Conservation (phyloP, 2,888 invertebrate genomes). For the Chymomyza procnemis region DNA sequence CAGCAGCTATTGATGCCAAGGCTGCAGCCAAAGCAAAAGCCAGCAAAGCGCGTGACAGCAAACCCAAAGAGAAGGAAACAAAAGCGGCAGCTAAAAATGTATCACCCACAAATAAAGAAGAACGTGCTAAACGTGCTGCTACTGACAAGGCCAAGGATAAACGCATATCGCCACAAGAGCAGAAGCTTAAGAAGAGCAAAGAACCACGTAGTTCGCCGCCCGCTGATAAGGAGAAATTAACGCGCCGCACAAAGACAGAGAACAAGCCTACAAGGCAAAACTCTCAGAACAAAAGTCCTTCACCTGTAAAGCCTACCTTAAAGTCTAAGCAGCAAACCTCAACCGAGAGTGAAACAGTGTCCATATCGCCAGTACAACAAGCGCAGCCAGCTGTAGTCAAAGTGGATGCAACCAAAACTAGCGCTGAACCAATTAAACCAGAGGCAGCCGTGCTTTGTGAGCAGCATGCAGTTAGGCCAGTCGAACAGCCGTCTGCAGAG, state of each 20-base stretch:
- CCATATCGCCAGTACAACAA: constrained; percentile 40
- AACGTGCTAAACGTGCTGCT: constrained; percentile 9
- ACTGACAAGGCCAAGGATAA: constrained; percentile 40
- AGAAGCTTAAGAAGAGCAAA: constrained; percentile 39
- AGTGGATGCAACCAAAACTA: constrained; percentile 10
- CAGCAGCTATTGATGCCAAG: constrained; percentile 21
- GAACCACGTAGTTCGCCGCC: constrained; percentile 23
- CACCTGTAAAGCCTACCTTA: constrained; percentile 44
- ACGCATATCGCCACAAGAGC: constrained; percentile 52
- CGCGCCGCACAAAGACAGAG: constrained; percentile 31
- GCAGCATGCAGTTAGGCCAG: constrained; percentile 26
- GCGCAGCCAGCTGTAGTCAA: constrained; percentile 8
- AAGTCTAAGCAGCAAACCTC: constrained; percentile 41
- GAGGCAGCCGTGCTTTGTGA: constrained; percentile 11
- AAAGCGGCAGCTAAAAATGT: constrained; percentile 34
- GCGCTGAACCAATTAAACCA: constrained; percentile 4
- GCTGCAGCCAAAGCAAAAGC: neutral
- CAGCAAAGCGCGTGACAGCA: constrained; percentile 8
- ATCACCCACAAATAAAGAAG: constrained; percentile 46
- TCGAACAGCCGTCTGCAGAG: neutral
- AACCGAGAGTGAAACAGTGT: constrained; percentile 42
- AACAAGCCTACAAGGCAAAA: constrained; percentile 35
- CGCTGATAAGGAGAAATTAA: constrained; percentile 24
- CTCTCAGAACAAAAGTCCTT: constrained; percentile 62
- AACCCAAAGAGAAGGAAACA: constrained; percentile 40